Base-by-base conservation (phyloP, 2,888 invertebrate genomes). In the Salpingus planirostris region DNA sequence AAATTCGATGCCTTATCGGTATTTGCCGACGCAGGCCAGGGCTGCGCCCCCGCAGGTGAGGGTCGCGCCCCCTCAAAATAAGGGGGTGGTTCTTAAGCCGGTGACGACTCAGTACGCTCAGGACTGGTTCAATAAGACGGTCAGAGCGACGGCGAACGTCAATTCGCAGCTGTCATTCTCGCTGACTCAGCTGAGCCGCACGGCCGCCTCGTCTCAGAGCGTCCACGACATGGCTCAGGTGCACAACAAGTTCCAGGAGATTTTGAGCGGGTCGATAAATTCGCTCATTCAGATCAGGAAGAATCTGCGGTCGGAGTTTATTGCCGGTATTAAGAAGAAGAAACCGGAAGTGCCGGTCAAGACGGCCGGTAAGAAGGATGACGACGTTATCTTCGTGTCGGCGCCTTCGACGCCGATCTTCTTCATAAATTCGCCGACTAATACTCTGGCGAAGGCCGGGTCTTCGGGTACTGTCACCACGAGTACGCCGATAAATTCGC, bases 61-160 rank as follows among this genome's bases (percentile, higher is more conserved):
- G n/a, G n/a, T n/a, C n/a, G n/a, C n/a, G n/a, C n/a, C n/a, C n/a
- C n/a, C n/a, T n/a, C n/a, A n/a, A n/a, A n/a, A n/a, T n/a, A n/a
- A n/a, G n/a, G n/a, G n/a, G n/a, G n/a, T n/a, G n/a, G n/a, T n/a
- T n/a, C n/a, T n/a, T n/a, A n/a, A n/a, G n/a, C n/a, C n/a, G n/a
- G n/a, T n/a, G n/a, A n/a, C n/a, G n/a, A n/a, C n/a, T n/a, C n/a
- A n/a, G n/a, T n/a, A n/a, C n/a, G n/a, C n/a, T n/a, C 59, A 63
- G 27, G 74, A 75, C 50, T 76, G 75, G 75, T 75, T 68, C 47
- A 66, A 74, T 36, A 73, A 70, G 44, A 75, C 74, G 40, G 62
- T 73, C 15, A 55, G 71, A 27, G 70, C 74, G 44, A 70, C 74
- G 1, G 66, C 71, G 14, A 70, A 73, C 39, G 68, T 74, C 14